Base-by-base conservation (phyloP, 23 tunicate genomes). In the Clavelina lepadiformis region DNA sequence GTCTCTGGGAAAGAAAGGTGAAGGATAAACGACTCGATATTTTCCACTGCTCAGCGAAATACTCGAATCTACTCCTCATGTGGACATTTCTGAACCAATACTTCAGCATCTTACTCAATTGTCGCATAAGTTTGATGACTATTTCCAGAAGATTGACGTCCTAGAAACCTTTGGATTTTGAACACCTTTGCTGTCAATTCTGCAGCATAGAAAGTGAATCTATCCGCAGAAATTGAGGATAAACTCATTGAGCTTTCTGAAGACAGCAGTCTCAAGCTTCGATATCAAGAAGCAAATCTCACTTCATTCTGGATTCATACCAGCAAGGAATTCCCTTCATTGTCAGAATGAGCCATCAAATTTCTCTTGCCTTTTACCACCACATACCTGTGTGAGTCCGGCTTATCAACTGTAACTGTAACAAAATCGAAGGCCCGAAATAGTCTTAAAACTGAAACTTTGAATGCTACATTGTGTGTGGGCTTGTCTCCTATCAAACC, bases 131-230 rank as follows among this genome's bases (percentile, higher is more conserved):
- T 56, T 71, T 56, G 57, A 71, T 55, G 57, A 6, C 26, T 71
- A 71, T 49, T 71, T 36, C 69, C 69, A 28, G 76, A 68, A 49
- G 76, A 71, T 71, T 49, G 49, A 19, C 70, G 69, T n/a, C 76
- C 76, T 28, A 68, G 76, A 71, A 71, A 71, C 30, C 58, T 60
- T n/a, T 71, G 76, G 76, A 71, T 71, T 68, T 27, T 68, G 65
- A 24, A 30, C 66, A 4, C 66, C 57, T 71, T 60, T 31, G 22
- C 51, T 60, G 28, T 71, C 58, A 54, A 33, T 59, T 71, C 26
- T 60, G 65, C 66, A 71, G 47, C 47, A 20, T 68, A 71, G 31
- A 20, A 56, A 23, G 76, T 35, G 66, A 20, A 68, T 22, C 30
- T 71, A 68, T 68, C 69, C 51, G 5, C 30, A 33, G 21, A 71